These are phyloP conservation scores for Electrona antarctica DNA, from an alignment of 2,113 vertebrate genomes.

Conservation along the genomic window DNA sequence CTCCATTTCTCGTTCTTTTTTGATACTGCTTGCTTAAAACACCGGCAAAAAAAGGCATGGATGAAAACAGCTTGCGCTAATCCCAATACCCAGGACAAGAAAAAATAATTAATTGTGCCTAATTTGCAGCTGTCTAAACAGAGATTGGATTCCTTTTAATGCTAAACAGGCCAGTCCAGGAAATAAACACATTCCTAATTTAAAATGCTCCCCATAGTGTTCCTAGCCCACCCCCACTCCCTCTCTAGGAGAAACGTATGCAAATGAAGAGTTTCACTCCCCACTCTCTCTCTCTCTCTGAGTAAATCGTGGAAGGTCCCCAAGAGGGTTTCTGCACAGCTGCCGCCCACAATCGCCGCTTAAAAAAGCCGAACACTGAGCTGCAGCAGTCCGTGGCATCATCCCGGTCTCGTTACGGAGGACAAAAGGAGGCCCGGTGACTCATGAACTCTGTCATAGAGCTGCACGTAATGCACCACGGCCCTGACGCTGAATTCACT, in stretches of 20 bases:
- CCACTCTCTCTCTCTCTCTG: slow-evolving; percentile 24
- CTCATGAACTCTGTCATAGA: slow-evolving; percentile 37
- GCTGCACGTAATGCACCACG: slow-evolving; percentile 15
- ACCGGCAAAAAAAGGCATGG: slow-evolving; percentile 44
- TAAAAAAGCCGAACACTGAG: slow-evolving; percentile 48
- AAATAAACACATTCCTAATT: slow-evolving; percentile 76
- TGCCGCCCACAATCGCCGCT: slow-evolving; percentile 24
- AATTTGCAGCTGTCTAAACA: slow-evolving; percentile 77
- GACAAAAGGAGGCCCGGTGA: slow-evolving; percentile 18
- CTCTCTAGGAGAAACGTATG: slow-evolving; percentile 62
- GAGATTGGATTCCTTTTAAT: slow-evolving; percentile 75
- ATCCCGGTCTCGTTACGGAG: slow-evolving; percentile 12
- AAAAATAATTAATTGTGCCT: slow-evolving; percentile 72
- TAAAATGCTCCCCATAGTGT: slow-evolving; percentile 67
- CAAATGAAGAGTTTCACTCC: slow-evolving; percentile 68
- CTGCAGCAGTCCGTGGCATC: slow-evolving; percentile 2
- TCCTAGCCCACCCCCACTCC: slow-evolving; percentile 21
- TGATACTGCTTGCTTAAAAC: slow-evolving; percentile 38
- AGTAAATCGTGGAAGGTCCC: slow-evolving; percentile 55
- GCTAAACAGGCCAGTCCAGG: slow-evolving; percentile 67
- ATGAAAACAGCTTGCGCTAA: slow-evolving; percentile 65
- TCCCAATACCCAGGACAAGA: slow-evolving; percentile 69
- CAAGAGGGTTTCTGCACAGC: slow-evolving; percentile 43
- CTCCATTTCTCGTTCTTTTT: slow-evolving; percentile 10
- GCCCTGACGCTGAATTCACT: background rate